Evolutionary conservation across 2,797 vertebrate genomes (phyloP).

Genomic region (Chromobotia macracanthus): DNA sequence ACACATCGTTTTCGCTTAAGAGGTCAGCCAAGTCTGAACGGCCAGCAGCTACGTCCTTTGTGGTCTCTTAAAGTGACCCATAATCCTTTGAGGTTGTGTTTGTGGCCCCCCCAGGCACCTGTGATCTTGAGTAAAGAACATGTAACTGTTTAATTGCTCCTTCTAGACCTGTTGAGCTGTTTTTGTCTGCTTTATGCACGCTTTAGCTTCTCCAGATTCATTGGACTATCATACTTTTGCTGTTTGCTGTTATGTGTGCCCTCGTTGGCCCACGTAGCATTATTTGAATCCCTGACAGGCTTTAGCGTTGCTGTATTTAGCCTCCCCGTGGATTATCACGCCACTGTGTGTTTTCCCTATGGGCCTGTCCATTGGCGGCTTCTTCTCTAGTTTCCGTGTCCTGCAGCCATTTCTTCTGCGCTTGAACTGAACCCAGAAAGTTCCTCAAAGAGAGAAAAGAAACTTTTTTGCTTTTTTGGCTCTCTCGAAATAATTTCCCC

Average conservation of each 20-base stretch:
- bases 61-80: slow-evolving; percentile 39
- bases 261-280: slow-evolving; percentile 44
- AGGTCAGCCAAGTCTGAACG: slow-evolving; percentile 56
- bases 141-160: slow-evolving; percentile 49
- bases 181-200: slow-evolving; percentile 28
- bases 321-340: slow-evolving; percentile 40
- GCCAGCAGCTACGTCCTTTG: slow-evolving; percentile 19
- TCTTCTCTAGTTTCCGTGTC: slow-evolving; percentile 49
- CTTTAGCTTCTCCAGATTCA: slow-evolving; percentile 35
- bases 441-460: slow-evolving; percentile 49
- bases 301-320: slow-evolving; percentile 54
- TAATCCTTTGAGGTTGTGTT: slow-evolving; percentile 41
- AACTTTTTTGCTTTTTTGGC: slow-evolving; percentile 42
- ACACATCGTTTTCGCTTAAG: slow-evolving; percentile 55
- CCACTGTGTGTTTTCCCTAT: slow-evolving; percentile 42
- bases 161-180: slow-evolving; percentile 48
- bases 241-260: slow-evolving; percentile 40
- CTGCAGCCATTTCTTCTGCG: slow-evolving; percentile 51
- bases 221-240: slow-evolving; percentile 24
- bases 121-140: slow-evolving; percentile 34
- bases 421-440: slow-evolving; percentile 46
- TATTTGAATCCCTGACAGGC: slow-evolving; percentile 46
- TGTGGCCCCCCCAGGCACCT: slow-evolving; percentile 46
- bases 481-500: slow-evolving; percentile 38
- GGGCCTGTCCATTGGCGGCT: slow-evolving; percentile 50